Percentiles rank a stretch among this genome's conserved stretches.
Conservation (phyloP, 2,888 invertebrate species). For the Eupeodes latifasciatus region DNA sequence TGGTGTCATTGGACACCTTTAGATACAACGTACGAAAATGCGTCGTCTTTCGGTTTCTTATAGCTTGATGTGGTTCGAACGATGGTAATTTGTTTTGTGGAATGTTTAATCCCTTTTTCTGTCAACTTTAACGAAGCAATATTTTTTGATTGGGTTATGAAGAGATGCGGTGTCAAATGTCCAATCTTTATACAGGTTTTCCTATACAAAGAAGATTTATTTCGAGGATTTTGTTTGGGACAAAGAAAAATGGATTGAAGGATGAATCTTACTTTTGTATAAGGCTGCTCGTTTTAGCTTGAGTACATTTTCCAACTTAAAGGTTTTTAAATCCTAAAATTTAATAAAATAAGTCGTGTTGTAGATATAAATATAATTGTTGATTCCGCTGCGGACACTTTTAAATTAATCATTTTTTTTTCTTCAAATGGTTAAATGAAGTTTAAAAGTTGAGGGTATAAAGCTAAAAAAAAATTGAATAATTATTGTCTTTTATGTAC, state of each 20-base stretch:
- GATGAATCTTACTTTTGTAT: too few relatives aligned
- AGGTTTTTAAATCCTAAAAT: too few relatives aligned
- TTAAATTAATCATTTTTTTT: too few relatives aligned
- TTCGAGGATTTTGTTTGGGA: constrained; percentile 3
- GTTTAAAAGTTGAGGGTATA: too few relatives aligned
- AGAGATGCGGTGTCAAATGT: constrained; percentile 27
- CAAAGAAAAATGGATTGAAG: neutral
- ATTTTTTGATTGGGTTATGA: constrained; percentile 25
- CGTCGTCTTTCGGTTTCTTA: neutral
- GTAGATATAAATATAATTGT: too few relatives aligned
- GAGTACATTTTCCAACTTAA: too few relatives aligned
- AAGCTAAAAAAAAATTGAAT: too few relatives aligned
- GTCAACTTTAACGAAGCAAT: constrained; percentile 25
- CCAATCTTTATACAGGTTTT: neutral
- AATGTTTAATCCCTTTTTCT: constrained; percentile 59
- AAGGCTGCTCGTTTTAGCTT: too few relatives aligned
- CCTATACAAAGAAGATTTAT: neutral
- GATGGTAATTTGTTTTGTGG: constrained; percentile 41
- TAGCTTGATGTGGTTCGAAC: neutral
- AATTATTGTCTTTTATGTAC: too few relatives aligned
- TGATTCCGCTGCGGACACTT: too few relatives aligned
- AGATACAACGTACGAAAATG: neutral
- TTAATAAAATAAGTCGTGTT: too few relatives aligned
- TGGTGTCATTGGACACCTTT: constrained; percentile 65
- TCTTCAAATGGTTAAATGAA: too few relatives aligned